These are phyloP conservation scores for Syrmaticus mikado DNA, from an alignment of 2,113 vertebrate species.

Conservation along the genomic window DNA sequence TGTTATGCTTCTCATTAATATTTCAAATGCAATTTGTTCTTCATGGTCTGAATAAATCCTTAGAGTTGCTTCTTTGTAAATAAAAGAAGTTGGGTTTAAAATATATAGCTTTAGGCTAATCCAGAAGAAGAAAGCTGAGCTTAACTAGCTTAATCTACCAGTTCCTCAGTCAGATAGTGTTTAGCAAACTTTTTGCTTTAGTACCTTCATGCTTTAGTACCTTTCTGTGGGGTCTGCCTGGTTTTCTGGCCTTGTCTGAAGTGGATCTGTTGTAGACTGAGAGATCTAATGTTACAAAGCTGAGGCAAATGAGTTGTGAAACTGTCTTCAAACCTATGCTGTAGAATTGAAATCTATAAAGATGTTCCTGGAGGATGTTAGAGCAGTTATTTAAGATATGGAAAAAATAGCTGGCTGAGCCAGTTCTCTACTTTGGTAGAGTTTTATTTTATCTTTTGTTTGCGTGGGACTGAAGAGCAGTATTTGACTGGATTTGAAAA, in stretches of 20 bases:
- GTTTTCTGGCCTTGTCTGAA: neutral
- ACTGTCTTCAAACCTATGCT: neutral
- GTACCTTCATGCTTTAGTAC: neutral
- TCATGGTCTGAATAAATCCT: neutral
- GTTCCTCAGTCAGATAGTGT: neutral
- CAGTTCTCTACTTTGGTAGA: neutral
- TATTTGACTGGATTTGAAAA: neutral
- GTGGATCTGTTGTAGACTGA: neutral
- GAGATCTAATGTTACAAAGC: neutral
- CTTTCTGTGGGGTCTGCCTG: neutral
- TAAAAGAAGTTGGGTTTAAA: neutral
- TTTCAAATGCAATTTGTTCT: neutral
- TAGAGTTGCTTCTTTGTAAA: neutral
- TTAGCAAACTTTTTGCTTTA: neutral
- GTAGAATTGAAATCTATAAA: neutral
- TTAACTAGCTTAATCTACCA: neutral
- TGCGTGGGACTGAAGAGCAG: neutral
- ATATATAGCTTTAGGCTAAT: neutral
- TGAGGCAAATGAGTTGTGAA: neutral
- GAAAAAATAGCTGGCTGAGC: neutral
- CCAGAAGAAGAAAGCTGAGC: neutral
- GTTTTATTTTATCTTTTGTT: neutral
- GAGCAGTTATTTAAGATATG: neutral
- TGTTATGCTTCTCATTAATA: neutral
- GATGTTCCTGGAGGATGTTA: neutral